Base-by-base conservation (phyloP, 2,797 vertebrate species). In the Garrulus glandarius region DNA sequence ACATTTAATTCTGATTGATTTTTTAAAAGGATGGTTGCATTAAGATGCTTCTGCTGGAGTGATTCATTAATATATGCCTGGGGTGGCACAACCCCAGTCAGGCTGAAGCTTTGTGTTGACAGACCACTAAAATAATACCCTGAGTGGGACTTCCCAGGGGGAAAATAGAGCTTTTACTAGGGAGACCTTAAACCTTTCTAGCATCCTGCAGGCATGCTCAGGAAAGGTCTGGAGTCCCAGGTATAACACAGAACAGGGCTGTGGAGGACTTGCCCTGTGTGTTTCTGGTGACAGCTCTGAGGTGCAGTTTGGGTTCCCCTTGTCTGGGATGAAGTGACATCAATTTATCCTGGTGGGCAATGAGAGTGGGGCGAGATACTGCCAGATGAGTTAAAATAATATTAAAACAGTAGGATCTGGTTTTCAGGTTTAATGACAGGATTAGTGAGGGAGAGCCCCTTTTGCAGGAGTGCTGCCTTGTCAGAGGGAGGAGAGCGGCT, bases 51-150 rank as follows among this genome's bases (percentile, higher is more conserved):
- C 94, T 95, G 87, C 92, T 88, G 21, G 79, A 92, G 87, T 94
- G 93, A 95, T 95, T 95, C 91, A 96, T 96, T 94, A 89, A 93
- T 95, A 72, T 34, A 49, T 49, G 95, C 82, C 79, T 87, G 92
- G 61, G 92, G 95, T 95, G 96, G 95, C 92, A 97, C 91, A 96
- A 81, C 82, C 95, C 87, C 91, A 91, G 57, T 52, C 87, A 56
- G 46, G 49, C 9, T 92, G 93, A 91, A 94, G 90, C 92, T 86
- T 30, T 68, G 92, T 69, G 95, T 81, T 96, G 95, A 97, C 95
- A 96, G 95, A 91, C 95, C 96, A 93, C 95, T 96, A 68, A 95
- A 96, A 96, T 96, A 96, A 95, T 95, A 89, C 87, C 92, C 95
- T 26, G 84, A 43, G 68, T 93, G 69, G 80, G 91, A 89, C 32